Conservation (phyloP, 2,113 vertebrate genomes). For the Ictalurus furcatus region DNA sequence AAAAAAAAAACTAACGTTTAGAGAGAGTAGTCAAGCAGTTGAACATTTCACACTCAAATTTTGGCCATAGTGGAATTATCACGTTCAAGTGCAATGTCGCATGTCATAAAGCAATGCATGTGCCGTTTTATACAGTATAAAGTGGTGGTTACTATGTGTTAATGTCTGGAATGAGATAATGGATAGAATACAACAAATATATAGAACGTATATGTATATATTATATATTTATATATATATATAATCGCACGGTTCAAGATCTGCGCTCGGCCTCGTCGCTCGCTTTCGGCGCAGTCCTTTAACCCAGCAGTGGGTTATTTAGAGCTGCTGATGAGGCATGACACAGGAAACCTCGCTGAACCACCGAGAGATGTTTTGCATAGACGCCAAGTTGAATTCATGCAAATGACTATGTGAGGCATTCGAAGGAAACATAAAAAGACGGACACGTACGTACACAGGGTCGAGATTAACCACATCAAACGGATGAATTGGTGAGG, state of each 20-base stretch:
- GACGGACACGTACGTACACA: conserved; percentile 13
- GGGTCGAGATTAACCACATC: conserved; percentile 41
- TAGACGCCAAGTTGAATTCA: conserved; percentile 74
- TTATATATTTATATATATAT: conserved; percentile 38
- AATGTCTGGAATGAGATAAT: conserved; percentile 56
- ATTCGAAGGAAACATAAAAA: conserved; percentile 3
- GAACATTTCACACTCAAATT: conserved; percentile 45
- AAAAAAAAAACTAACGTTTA: conserved; percentile 1
- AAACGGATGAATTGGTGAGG: conserved; percentile 46
- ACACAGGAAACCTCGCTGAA: conserved; percentile 47
- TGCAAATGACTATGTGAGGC: conserved; percentile 64
- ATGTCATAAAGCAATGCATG: conserved; percentile 50
- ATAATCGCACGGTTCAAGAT: conserved; percentile 43
- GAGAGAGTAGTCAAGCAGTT: conserved; percentile 47
- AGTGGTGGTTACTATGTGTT: conserved; percentile 43
- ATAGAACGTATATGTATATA: conserved; percentile 14
- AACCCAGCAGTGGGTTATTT: conserved; percentile 42
- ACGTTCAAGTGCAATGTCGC: conserved; percentile 65
- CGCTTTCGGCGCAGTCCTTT: conserved; percentile 55
- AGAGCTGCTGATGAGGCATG: conserved; percentile 40
- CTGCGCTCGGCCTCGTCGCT: conserved; percentile 13
- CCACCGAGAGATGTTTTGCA: conserved; percentile 68
- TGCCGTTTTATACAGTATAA: conserved; percentile 45
- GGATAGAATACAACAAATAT: conserved; percentile 49
- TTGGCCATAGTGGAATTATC: conserved; percentile 58